phyloP scores from a whole-genome alignment of 1,140 invertebrate genomes.

The Drosophila nikananu region DNA sequence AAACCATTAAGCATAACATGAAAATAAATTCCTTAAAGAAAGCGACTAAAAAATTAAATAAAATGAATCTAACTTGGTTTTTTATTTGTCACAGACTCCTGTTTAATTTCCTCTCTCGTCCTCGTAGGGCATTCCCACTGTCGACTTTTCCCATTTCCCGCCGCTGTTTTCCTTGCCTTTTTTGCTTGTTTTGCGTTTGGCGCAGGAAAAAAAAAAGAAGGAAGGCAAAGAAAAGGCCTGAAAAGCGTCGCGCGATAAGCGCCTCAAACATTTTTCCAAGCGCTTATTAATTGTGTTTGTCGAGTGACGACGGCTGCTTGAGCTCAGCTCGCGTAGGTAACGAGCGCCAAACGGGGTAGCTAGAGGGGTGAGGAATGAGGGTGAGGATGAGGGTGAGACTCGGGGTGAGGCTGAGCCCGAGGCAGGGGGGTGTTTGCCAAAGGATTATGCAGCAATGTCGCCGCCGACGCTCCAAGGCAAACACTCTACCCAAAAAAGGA shows the following conservation, averaged over 20 bases:
- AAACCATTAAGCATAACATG: not conserved
- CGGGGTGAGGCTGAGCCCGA: not conserved
- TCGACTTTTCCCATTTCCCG: slow-evolving; percentile 28
- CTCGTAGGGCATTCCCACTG: slow-evolving; percentile 16
- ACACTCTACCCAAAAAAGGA: slow-evolving; percentile 17
- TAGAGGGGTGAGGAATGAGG: not conserved
- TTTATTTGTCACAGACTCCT: not conserved
- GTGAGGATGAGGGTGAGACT: not conserved
- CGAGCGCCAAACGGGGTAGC: slow-evolving; percentile 3
- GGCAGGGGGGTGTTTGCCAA: slow-evolving; percentile 40
- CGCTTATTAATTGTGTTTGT: slow-evolving; percentile 78
- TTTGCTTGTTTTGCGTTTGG: slow-evolving; percentile 11
- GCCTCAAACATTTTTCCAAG: slow-evolving; percentile 72
- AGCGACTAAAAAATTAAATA: not conserved
- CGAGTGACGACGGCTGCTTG: slow-evolving; percentile 56
- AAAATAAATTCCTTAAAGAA: too few relatives aligned
- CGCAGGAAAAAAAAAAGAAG: not conserved
- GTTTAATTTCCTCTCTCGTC: slow-evolving; percentile 17
- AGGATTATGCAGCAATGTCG: slow-evolving; percentile 52
- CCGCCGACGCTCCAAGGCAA: slow-evolving; percentile 43
- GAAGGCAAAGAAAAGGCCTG: slow-evolving; percentile 37
- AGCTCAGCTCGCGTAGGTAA: slow-evolving; percentile 29
- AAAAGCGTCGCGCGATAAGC: slow-evolving; percentile 70
- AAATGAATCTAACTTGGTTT: not conserved
- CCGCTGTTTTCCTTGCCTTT: not conserved